Base-by-base conservation (phyloP, 2,113 vertebrate genomes). In the Oplegnathus fasciatus region DNA sequence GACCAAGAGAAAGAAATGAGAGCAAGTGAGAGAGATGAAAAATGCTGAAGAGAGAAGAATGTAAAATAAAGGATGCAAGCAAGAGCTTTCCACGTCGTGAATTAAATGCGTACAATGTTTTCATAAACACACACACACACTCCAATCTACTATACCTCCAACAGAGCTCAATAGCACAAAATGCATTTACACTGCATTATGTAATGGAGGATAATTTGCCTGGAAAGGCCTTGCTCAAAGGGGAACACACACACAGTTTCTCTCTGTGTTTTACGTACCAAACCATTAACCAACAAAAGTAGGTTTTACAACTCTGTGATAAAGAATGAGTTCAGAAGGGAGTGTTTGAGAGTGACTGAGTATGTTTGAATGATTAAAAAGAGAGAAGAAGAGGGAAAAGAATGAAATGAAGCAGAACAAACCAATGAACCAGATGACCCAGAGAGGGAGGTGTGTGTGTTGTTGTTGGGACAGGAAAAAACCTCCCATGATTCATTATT, bases 371-470 rank as follows among this genome's bases (percentile, higher is more conserved):
- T 14, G 48, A 78, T 26, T n/a, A 32, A 62, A 71, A 80, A 61
- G 30, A 17, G 11, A 58, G 52, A 30, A 28, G 15, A 52, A 42
- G 22, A 40, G 52, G 22, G 4, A 44, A 37, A 64, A n/a, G 1
- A 62, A 62, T 48, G 20, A 72, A 71, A 87, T 71, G n/a, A 81
- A 78, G 64, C 44, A 42, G 70, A 78, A 75, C 28, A 67, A 62
- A 67, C 24, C 14, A 57, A 55, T 18, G 48, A 69, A 82, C 60
- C 60, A 75, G 40, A 69, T 64, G 64, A 86, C 73, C 74, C 54
- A 26, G 24, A 64, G 30, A 46, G 57, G 17, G n/a, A 55, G 7
- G 3, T 60, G 40, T 72, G 40, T 66, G 6, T 57, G 32, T 32
- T 9, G 11, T n/a, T 61, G n/a, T 50, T 58, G 74, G 46, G 30